These are phyloP conservation scores for Catostomus latipinnis DNA, from an alignment of 2,797 vertebrate species.

Conservation along the genomic window DNA sequence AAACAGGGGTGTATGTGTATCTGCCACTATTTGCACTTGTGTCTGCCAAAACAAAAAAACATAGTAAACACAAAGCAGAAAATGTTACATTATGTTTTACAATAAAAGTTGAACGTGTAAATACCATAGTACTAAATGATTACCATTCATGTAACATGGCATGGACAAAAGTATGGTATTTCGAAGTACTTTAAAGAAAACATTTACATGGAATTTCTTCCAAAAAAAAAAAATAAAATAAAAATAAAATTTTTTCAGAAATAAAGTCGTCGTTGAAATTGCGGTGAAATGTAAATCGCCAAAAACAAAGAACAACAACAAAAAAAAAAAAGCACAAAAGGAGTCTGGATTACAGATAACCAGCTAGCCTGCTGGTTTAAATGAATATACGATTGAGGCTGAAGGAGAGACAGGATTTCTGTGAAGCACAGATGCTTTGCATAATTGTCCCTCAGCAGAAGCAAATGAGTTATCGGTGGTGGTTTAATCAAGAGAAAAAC, in stretches of 20 bases:
- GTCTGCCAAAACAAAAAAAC: no score
- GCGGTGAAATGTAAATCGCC: neutral
- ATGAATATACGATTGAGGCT: constrained; percentile 4
- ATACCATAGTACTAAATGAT: no score
- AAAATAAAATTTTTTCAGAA: neutral
- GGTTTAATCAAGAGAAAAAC: constrained; percentile 38
- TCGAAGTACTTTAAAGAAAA: no score
- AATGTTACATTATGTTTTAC: no score
- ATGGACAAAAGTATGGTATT: no score
- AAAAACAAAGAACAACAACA: neutral
- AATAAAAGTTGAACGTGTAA: no score
- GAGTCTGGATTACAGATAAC: constrained; percentile 5
- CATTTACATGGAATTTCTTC: neutral
- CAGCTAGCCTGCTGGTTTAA: constrained; percentile 34
- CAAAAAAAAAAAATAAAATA: neutral
- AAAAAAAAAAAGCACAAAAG: constrained; percentile 4
- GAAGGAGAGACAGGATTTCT: constrained; percentile 24
- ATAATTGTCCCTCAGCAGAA: constrained; percentile 35
- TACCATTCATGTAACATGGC: no score
- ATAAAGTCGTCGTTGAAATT: no score
- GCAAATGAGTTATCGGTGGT: constrained; percentile 24
- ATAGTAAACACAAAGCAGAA: no score
- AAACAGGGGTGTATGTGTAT: no score
- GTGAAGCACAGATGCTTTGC: constrained; percentile 25
- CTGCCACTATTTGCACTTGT: no score